phyloP scores from a whole-genome alignment of 2,797 vertebrate genomes.

The Muscicapa comitata region DNA sequence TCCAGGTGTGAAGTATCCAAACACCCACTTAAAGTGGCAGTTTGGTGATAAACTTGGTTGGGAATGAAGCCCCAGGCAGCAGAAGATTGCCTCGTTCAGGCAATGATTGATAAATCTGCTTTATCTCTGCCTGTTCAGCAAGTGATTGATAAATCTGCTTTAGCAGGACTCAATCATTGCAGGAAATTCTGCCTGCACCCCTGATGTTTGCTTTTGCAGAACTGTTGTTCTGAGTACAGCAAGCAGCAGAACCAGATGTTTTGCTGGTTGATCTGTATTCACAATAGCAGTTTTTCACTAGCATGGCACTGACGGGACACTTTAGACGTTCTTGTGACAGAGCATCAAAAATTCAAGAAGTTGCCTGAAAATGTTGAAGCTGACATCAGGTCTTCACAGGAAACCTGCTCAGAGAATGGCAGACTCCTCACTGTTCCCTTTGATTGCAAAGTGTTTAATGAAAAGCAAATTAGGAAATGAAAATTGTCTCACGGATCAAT shows the following conservation, averaged over 20 bases:
- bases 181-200: neutral
- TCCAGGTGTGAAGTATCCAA: slow-evolving; percentile 34
- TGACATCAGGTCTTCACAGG: neutral
- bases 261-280: neutral
- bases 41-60: slow-evolving; percentile 35
- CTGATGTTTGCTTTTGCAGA: neutral
- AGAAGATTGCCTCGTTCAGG: neutral
- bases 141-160: slow-evolving; percentile 1
- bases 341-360: slow-evolving; percentile 26
- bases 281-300: neutral
- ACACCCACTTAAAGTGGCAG: slow-evolving; percentile 35
- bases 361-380: neutral
- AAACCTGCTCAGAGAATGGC: neutral
- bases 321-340: neutral
- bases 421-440: neutral
- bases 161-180: neutral
- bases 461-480: slow-evolving; percentile 37
- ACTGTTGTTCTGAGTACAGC: neutral
- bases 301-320: accelerated
- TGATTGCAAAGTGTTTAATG: slow-evolving; percentile 41
- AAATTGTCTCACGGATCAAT: neutral
- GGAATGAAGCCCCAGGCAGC: neutral
- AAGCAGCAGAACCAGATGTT: neutral
- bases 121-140: neutral
- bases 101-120: neutral